phyloP scores from a whole-genome alignment of 64 coral and sea anemone genomes.

The Acropora yongei region DNA sequence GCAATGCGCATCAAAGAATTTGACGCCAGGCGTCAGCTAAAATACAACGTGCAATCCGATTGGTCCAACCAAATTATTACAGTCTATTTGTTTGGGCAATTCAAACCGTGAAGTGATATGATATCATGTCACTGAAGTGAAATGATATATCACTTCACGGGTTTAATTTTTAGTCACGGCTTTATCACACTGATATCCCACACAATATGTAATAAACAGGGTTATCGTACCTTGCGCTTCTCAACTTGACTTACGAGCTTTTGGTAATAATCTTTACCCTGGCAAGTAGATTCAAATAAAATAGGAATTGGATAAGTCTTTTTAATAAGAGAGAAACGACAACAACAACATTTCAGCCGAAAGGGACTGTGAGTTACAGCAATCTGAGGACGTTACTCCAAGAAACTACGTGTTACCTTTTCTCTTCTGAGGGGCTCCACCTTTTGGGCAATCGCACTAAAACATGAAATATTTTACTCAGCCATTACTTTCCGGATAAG shows the following conservation, averaged over 20 bases:
- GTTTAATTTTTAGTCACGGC: too few relatives aligned
- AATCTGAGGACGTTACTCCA: background rate
- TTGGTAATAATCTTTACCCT: constrained; percentile 43
- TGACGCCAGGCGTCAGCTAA: too few relatives aligned
- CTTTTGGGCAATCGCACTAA: constrained; percentile 32
- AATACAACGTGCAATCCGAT: too few relatives aligned
- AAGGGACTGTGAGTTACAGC: background rate
- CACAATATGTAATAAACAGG: background rate
- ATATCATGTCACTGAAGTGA: too few relatives aligned
- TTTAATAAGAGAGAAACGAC: background rate
- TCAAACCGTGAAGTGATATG: too few relatives aligned
- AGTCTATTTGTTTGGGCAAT: too few relatives aligned
- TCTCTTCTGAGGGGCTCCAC: constrained; percentile 27
- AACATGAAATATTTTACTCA: background rate
- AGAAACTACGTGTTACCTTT: background rate
- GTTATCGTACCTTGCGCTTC: constrained; percentile 17
- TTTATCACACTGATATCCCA: too few relatives aligned
- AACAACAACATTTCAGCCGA: background rate
- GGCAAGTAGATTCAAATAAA: background rate
- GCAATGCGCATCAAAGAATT: too few relatives aligned
- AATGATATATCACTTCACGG: too few relatives aligned
- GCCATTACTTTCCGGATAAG: too few relatives aligned
- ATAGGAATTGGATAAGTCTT: background rate
- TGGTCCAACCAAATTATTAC: too few relatives aligned
- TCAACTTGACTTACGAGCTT: constrained; percentile 20